A percentile compares a stretch with the other conserved stretches of the same genome.
Evolutionary conservation across 2,797 vertebrate genomes (phyloP).

Genomic region (Takifugu ocellatus): DNA sequence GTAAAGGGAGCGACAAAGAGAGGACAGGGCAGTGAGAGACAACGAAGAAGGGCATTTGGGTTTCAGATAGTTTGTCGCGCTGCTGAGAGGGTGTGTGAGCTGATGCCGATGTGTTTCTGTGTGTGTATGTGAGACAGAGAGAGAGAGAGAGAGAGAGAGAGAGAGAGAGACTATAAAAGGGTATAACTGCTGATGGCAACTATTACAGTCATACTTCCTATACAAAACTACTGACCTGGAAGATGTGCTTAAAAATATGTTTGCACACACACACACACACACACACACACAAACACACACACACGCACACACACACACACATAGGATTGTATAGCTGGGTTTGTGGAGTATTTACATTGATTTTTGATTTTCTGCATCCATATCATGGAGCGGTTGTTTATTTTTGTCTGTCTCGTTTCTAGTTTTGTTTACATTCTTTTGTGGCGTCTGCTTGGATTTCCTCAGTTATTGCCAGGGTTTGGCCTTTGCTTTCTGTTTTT

Average conservation of each 20-base stretch:
- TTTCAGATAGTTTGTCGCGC: slow-evolving; percentile 17
- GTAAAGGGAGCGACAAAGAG: slow-evolving; percentile 21
- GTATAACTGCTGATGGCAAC: slow-evolving; percentile 45
- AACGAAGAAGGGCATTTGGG: slow-evolving; percentile 9
- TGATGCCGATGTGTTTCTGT: neutral
- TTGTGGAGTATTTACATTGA: too few species aligned
- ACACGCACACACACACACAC: slow-evolving; percentile 3
- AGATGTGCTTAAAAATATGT: slow-evolving; percentile 45
- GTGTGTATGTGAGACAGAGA: slow-evolving; percentile 17
- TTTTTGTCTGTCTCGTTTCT: too few species aligned
- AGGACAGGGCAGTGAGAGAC: neutral
- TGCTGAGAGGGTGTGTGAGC: slow-evolving; percentile 28
- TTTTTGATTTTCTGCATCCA: too few species aligned
- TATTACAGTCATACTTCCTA: slow-evolving; percentile 54
- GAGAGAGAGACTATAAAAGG: slow-evolving; percentile 29
- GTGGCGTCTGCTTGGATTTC: too few species aligned
- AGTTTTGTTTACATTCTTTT: too few species aligned
- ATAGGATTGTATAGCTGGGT: neutral
- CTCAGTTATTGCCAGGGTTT: too few species aligned
- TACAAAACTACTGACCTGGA: slow-evolving; percentile 64
- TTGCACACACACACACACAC: slow-evolving; percentile 6
- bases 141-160: slow-evolving; percentile 35
- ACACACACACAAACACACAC: slow-evolving; percentile 3
- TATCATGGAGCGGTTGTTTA: too few species aligned
- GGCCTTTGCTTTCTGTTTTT: too few species aligned